Evolutionary conservation across 92 coral and sea anemone species (phyloP).

Genomic region (Isaurus tuberculatus): DNA sequence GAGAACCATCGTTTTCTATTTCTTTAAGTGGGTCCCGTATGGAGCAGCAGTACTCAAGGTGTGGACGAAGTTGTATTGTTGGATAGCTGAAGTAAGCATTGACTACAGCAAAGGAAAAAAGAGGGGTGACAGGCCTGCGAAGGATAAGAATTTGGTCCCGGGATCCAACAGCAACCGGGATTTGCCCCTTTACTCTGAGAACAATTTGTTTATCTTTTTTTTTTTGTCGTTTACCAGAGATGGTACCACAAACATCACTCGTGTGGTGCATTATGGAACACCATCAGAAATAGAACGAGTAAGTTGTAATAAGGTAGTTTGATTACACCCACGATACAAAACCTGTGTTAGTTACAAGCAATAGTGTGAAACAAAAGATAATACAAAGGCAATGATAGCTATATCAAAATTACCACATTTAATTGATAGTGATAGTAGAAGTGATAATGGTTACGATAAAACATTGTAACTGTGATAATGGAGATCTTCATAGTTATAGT

Average conservation of each 20-base stretch:
- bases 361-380: background rate
- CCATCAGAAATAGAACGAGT: conserved; percentile 59
- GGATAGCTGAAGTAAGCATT: too few species aligned
- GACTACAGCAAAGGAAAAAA: too few species aligned
- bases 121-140: too few species aligned
- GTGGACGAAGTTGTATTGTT: too few species aligned
- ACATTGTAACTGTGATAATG: background rate
- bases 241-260: conserved; percentile 66
- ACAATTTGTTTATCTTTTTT: too few species aligned
- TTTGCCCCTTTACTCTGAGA: too few species aligned
- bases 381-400: too few species aligned
- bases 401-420: background rate
- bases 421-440: background rate
- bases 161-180: too few species aligned
- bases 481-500: background rate
- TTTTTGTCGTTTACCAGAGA: conserved; percentile 31
- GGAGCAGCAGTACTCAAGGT: too few species aligned
- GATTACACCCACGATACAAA: background rate
- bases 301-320: background rate
- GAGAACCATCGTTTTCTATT: too few species aligned
- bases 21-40: too few species aligned
- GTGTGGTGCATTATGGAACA: conserved; percentile 63
- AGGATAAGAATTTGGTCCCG: too few species aligned
- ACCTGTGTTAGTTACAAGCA: background rate
- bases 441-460: background rate